Evolutionary conservation across 2,113 vertebrate species (phyloP).

Genomic region (Crotalus tigris): DNA sequence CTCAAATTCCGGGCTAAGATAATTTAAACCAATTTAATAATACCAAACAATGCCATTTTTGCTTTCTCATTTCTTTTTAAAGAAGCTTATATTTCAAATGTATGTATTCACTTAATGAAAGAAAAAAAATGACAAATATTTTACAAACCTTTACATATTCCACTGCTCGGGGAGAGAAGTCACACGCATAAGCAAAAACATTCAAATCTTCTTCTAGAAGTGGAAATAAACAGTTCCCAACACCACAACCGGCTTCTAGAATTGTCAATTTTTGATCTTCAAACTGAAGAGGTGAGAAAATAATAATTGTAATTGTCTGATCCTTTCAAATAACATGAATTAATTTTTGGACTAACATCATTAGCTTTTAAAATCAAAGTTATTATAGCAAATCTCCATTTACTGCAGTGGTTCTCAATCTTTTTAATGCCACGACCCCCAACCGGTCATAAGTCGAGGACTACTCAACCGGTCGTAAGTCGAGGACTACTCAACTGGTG

Average conservation of each 20-base stretch:
- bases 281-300: slow-evolving; percentile 68
- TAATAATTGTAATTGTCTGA: slow-evolving; percentile 11
- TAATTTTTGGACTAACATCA: not conserved
- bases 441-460: too few species aligned
- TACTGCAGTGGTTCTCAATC: not conserved
- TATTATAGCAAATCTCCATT: not conserved
- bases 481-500: too few species aligned
- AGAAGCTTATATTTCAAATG: not conserved
- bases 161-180: slow-evolving; percentile 94
- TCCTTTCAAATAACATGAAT: not conserved
- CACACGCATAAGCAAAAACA: slow-evolving; percentile 93
- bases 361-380: not conserved
- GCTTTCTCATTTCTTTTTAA: not conserved
- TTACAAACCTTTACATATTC: slow-evolving; percentile 89
- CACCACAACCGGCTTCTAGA: slow-evolving; percentile 95
- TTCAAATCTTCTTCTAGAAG: slow-evolving; percentile 86
- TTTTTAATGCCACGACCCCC: too few species aligned
- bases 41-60: not conserved
- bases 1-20: not conserved
- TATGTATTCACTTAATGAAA: not conserved
- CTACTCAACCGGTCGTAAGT: too few species aligned
- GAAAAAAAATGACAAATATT: slow-evolving; percentile 19
- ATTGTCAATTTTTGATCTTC: slow-evolving; percentile 83
- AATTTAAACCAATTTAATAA: not conserved
- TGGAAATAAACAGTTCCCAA: slow-evolving; percentile 96